These are phyloP conservation scores for Pomatorhinus ruficollis DNA, from an alignment of 2,113 vertebrate genomes.

Conservation along the genomic window DNA sequence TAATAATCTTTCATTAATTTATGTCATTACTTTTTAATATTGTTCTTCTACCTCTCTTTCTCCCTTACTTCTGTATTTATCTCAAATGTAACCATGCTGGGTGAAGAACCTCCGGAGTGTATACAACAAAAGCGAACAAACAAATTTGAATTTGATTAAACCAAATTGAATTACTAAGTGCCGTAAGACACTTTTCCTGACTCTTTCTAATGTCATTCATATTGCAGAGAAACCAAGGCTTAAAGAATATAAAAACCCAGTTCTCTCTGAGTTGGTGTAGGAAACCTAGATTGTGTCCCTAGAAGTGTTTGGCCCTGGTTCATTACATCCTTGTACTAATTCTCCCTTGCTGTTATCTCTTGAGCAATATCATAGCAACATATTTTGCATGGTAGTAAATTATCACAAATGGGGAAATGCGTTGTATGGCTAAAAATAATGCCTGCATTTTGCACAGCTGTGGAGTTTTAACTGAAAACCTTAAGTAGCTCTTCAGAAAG, in stretches of 20 bases:
- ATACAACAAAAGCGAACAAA: neutral
- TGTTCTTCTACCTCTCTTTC: neutral
- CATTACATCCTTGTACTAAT: neutral
- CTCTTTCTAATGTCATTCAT: neutral
- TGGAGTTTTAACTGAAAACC: neutral
- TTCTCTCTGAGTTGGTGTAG: neutral
- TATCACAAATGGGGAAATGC: neutral
- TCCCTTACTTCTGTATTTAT: neutral
- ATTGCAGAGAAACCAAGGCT: neutral
- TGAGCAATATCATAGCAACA: neutral
- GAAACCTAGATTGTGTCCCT: neutral
- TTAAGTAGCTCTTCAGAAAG: neutral
- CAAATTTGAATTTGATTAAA: neutral
- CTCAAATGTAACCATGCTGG: neutral
- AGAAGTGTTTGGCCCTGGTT: neutral
- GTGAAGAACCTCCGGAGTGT: neutral
- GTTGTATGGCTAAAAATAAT: slow-evolving; percentile 14
- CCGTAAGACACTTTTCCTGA: neutral
- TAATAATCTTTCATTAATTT: neutral
- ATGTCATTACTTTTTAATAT: neutral
- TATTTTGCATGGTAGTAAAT: neutral
- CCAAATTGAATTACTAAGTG: neutral
- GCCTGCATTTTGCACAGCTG: neutral
- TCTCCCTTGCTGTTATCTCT: neutral
- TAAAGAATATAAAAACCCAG: neutral